Evolutionary conservation across 1,140 invertebrate genomes (phyloP).

Genomic region (Orius insidiosus): DNA sequence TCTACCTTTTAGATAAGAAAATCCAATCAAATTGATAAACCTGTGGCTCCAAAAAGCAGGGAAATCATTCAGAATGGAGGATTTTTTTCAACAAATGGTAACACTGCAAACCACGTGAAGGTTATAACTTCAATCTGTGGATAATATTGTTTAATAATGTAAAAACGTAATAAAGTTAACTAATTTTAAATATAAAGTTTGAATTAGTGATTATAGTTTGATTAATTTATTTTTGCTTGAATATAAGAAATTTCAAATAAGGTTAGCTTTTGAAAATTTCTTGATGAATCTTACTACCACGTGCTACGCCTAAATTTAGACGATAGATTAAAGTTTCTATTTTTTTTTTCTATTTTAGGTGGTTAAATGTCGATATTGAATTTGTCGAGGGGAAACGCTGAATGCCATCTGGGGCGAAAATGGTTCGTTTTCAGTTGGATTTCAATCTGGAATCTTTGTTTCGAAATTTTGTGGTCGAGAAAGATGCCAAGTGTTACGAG

Average conservation of each 20-base stretch:
- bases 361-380: slow-evolving; percentile 8
- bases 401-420: slow-evolving; percentile 6
- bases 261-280: neutral
- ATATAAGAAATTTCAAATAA: too few relatives aligned
- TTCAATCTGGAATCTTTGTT: slow-evolving; percentile 19
- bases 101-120: too few relatives aligned
- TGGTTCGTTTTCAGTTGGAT: slow-evolving; percentile 25
- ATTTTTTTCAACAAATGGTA: neutral
- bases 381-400: neutral
- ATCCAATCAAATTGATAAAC: too few relatives aligned
- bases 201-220: too few relatives aligned
- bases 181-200: too few relatives aligned
- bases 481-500: slow-evolving; percentile 23
- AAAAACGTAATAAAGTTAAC: too few relatives aligned
- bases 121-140: too few relatives aligned
- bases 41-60: neutral
- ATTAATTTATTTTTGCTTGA: too few relatives aligned
- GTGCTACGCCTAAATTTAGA: neutral
- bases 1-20: too few relatives aligned
- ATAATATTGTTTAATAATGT: too few relatives aligned
- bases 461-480: slow-evolving; percentile 16
- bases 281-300: neutral
- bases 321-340: neutral
- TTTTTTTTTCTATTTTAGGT: neutral
- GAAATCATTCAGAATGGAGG: neutral